Conservation (phyloP, 2,797 vertebrate species). For the Fundulus diaphanus region DNA sequence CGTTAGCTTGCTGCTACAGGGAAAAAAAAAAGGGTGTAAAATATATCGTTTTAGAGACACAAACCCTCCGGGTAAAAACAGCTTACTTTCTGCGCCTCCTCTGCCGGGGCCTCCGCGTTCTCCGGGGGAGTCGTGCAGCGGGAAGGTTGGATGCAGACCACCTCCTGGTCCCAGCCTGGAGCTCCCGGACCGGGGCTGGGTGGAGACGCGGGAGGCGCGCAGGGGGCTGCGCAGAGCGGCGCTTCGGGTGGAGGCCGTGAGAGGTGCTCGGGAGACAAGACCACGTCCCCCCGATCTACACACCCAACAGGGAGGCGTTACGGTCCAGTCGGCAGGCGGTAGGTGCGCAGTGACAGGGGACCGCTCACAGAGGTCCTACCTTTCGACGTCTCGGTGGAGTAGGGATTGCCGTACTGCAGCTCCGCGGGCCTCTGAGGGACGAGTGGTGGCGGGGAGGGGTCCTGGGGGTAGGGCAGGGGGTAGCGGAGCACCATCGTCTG, state of each 20-base stretch:
- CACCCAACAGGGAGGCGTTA: not conserved
- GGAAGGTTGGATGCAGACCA: conserved; percentile 95
- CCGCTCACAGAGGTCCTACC: conserved; percentile 63
- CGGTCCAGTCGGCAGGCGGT: not conserved
- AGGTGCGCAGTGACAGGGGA: no score
- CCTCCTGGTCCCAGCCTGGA: conserved; percentile 84
- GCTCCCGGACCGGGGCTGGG: conserved; percentile 35
- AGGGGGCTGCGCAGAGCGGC: conserved; percentile 80
- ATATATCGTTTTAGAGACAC: not conserved
- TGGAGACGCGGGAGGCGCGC: conserved; percentile 72
- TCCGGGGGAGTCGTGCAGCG: conserved; percentile 93
- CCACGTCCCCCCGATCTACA: conserved; percentile 87
- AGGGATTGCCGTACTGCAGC: conserved; percentile 94
- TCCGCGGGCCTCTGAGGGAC: conserved; percentile 87
- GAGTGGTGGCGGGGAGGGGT: conserved; percentile 82
- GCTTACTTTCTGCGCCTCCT: conserved; percentile 85
- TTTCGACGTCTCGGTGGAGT: conserved; percentile 82
- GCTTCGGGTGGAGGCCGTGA: conserved; percentile 87
- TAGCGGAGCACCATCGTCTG: conserved; percentile 82
- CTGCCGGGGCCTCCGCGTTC: conserved; percentile 87
- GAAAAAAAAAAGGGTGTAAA: not conserved
- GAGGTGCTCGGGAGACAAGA: conserved; percentile 88
- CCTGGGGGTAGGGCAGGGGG: conserved; percentile 85
- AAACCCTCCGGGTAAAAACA: not conserved
- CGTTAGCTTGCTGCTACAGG: not conserved